Base-by-base conservation (phyloP, 2,797 vertebrate genomes). In the Esox masquinongy region DNA sequence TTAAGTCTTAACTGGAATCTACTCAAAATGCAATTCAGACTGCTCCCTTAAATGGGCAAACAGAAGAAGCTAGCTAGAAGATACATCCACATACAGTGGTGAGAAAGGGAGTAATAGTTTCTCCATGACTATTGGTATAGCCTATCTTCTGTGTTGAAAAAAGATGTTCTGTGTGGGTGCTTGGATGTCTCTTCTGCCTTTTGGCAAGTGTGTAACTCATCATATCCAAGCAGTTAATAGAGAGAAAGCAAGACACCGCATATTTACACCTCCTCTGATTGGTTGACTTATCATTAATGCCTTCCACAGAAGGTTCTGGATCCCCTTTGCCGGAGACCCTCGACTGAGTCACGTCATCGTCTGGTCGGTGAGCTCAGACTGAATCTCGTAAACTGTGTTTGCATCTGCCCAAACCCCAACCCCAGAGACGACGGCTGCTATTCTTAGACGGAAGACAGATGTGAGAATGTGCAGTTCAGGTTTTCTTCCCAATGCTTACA, bases 321-420 rank as follows among this genome's bases (percentile, higher is more conserved):
- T 61, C 56, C 82, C 77, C 77, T 79, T 73, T 72, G 73, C 84
- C 71, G 80, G 70, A 87, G 85, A 80, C 86, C 80, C 79, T 66
- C 53, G 82, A 67, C 80, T 84, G 79, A 79, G 73, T 90, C 82
- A 87, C 79, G 79, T 88, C 84, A 83, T 50, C 66, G 67, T 86
- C 89, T 36, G 89, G 90, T 88, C 36, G 83, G 90, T 92, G 91
- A 92, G 85, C 89, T 91, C 91, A 93, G 88, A 85, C 87, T 81
- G 85, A 88, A 75, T 59, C 68, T 76, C 59, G 75, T 75, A 81
- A 47, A 75, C 83, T 85, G 85, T 83, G 84, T 73, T 17, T 11
- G 70, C 85, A 83, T 87, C 87, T 89, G 82, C 86, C 49, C 80
- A 85, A 83, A 87, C 70, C 87, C 69, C 86, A 85, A 85, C 88